Base-by-base conservation (phyloP, 2,888 invertebrate genomes). In the Hydrotaea diabolus region DNA sequence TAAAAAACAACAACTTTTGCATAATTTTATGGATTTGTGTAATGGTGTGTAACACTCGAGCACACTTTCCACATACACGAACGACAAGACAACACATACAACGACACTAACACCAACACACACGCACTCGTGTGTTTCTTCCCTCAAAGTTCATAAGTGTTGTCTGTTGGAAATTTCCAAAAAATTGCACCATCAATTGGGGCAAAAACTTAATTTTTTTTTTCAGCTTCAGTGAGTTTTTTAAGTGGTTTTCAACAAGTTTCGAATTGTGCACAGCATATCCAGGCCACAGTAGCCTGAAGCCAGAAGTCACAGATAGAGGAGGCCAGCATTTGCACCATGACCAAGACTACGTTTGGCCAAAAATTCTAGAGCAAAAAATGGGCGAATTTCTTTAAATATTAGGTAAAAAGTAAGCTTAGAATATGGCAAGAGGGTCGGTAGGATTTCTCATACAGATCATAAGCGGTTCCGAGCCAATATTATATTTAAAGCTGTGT, bases 41-140 rank as follows among this genome's bases (percentile, higher is more conserved):
- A 84, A 84, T 84, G 80, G 78, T 59, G 75, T 81, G 84, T 66
- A 81, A 73, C 53, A 81, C 59, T 76, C 66, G 76, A 72, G 71
- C 75, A 64, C 71, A 57, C 15, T 66, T 82, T 76, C 62, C 15
- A 21, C 19, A 17, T 8, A 4, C n/a, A n/a, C n/a, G n/a, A n/a
- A n/a, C n/a, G n/a, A n/a, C n/a, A n/a, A n/a, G 2, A 43, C 49
- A 49, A 39, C 49, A 49, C 49, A 49, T 21, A 21, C 13, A n/a
- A 23, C 55, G 17, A 9, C n/a, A n/a, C 55, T 2, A 55, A 55
- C 9, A 55, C 21, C 11, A 19, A 55, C 21, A 55, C 19, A 55
- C 19, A 13, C 2, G 3, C 39, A 39, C 39, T 13, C 23, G 9
- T 19, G 21, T 11, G 21, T 21, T 19, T 59, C 1, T 64, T 64